These are phyloP conservation scores for Ichneumon xanthorius DNA, from an alignment of 2,888 invertebrate species.

Conservation along the genomic window DNA sequence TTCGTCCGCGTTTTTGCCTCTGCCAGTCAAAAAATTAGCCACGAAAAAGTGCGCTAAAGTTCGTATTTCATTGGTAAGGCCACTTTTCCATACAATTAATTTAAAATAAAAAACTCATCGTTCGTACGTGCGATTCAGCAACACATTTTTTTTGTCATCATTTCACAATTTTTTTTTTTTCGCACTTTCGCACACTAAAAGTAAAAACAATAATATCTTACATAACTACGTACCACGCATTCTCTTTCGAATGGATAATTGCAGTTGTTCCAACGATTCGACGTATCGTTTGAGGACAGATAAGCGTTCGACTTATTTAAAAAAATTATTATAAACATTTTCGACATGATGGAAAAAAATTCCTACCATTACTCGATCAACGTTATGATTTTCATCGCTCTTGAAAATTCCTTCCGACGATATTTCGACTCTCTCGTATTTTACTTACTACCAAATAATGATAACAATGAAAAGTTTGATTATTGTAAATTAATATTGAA, in stretches of 20 bases:
- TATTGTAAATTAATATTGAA: conserved; percentile 50
- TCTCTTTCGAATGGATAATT: conserved; percentile 37
- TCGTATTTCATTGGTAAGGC: conserved; percentile 69
- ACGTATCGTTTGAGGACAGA: conserved; percentile 4
- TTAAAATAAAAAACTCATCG: conserved; percentile 1
- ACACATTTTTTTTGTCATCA: conserved; percentile 15
- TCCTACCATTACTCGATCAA: not conserved
- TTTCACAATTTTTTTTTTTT: conserved; percentile 20
- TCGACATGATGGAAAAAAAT: conserved; percentile 21
- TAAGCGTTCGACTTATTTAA: conserved; percentile 20
- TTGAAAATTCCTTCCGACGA: conserved; percentile 20
- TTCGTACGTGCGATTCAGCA: conserved; percentile 44
- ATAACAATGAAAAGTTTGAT: conserved; percentile 57
- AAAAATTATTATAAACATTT: conserved; percentile 14
- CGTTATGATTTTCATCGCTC: conserved; percentile 1
- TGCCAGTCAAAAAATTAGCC: conserved; percentile 40
- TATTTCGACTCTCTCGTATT: not conserved
- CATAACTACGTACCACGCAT: conserved; percentile 25
- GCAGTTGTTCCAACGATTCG: conserved; percentile 21
- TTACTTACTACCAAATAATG: conserved; percentile 23
- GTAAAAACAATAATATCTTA: conserved; percentile 49
- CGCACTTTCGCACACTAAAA: conserved; percentile 41
- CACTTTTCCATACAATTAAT: conserved; percentile 68
- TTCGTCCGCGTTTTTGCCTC: conserved; percentile 23
- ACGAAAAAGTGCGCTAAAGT: conserved; percentile 62